Percentiles rank a stretch among this genome's conserved stretches.
Conservation (phyloP, 2,113 vertebrate species). For the Spea bombifrons region DNA sequence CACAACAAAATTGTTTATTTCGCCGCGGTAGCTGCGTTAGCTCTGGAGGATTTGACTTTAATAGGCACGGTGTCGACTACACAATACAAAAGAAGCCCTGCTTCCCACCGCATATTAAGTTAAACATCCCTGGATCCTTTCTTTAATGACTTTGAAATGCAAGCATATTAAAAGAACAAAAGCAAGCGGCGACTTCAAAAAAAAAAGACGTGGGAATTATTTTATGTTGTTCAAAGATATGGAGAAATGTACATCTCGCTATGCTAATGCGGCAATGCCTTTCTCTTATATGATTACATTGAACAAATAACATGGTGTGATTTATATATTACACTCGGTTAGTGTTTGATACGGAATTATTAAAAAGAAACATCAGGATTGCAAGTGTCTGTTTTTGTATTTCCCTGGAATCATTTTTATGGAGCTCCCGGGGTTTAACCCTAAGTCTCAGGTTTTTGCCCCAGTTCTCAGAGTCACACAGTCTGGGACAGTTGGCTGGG, state of each 20-base stretch:
- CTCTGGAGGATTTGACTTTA: too few species aligned
- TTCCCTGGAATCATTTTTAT: too few species aligned
- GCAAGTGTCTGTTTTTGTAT: too few species aligned
- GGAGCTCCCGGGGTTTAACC: too few species aligned
- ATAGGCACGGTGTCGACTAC: not conserved
- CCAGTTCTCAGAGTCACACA: too few species aligned
- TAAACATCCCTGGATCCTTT: not conserved
- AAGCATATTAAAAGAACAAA: conserved; percentile 13
- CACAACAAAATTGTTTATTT: too few species aligned
- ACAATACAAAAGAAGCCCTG: not conserved
- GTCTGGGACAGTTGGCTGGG: too few species aligned
- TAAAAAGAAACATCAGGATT: too few species aligned
- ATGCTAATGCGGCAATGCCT: conserved; percentile 8
- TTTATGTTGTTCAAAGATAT: conserved; percentile 23
- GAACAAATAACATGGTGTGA: conserved; percentile 7
- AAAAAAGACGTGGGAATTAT: not conserved
- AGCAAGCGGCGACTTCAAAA: not conserved
- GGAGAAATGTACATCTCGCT: conserved; percentile 15
- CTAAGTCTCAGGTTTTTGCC: too few species aligned
- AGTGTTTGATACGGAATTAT: too few species aligned
- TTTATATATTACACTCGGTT: not conserved
- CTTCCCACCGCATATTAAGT: not conserved
- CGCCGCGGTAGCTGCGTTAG: too few species aligned
- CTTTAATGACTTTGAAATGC: conserved; percentile 18
- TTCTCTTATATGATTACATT: conserved; percentile 7